Base-by-base conservation (phyloP, 2,888 invertebrate genomes). In the Heliconius sara region DNA sequence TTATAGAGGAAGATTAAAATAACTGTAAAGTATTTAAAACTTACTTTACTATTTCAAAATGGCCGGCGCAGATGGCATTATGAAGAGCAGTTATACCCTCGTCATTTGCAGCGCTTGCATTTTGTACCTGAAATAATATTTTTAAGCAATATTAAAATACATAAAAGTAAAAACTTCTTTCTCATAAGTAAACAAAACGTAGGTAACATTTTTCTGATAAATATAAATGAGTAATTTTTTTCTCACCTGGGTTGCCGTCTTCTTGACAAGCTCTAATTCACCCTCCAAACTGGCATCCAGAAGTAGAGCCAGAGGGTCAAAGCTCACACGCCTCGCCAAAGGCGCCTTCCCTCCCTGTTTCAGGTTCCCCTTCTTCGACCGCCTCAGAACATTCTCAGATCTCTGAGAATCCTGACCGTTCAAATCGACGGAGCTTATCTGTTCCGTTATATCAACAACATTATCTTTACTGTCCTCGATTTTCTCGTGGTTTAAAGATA, bases 71-170 rank as follows among this genome's bases (percentile, higher is more conserved):
- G 89, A 99, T 99, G 86, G 99, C 99, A 93, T 99, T 99, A 95
- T 99, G 99, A 81, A 99, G 96, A 66, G 99, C 99, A 1, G 99
- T 99, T 89, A 99, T 99, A 78, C 99, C 99, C 94, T 99, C 99
- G 92, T 99, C 99, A 91, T 99, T 99, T 80, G 99, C 98, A 78
- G 98, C 98, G 92, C 99, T 99, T 65, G 99, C 99, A 95, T 99
- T 98, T 85, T 98, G 96, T 84, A 99, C 97, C 96, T 97, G 88
- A 63, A 82, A 81, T n/a, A 63, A 16, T 70, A 66, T 27, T 43
- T 25, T 16, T 57, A 9, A 19, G 22, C 57, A 57, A 22, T 0
- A 27, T 6, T 57, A 60, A 60, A 63, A 25, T n/a, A 25, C 73
- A 9, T 22, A 39, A 39, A 39, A 39, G 34, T 39, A 39, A 39